phyloP scores from a whole-genome alignment of 2,113 vertebrate genomes.

The Chloebia gouldiae region DNA sequence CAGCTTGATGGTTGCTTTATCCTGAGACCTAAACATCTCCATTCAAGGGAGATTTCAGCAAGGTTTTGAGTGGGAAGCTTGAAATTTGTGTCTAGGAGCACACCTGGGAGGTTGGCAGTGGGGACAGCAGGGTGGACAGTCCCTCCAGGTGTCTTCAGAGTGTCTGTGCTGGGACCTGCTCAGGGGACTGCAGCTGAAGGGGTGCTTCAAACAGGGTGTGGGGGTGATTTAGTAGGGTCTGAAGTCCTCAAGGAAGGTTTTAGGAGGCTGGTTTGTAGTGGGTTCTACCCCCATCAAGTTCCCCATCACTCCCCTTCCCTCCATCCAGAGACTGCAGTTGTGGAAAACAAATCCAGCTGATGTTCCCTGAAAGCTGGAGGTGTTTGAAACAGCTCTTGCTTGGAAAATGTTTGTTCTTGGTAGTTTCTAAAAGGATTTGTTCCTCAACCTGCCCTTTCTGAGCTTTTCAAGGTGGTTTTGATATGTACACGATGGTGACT shows the following conservation, averaged over 20 bases:
- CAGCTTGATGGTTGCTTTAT: not conserved
- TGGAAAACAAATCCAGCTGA: not conserved
- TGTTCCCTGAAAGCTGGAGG: not conserved
- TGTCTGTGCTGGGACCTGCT: not conserved
- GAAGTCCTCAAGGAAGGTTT: not conserved
- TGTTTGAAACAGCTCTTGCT: not conserved
- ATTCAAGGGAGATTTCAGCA: not conserved
- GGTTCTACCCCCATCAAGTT: rapidly evolving
- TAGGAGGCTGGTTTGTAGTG: rapidly evolving
- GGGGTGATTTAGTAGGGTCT: rapidly evolving
- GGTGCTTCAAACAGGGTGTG: not conserved
- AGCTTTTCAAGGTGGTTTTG: constrained; percentile 21
- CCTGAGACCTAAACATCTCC: not conserved
- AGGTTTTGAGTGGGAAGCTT: not conserved
- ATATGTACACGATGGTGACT: not conserved
- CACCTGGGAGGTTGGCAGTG: not conserved
- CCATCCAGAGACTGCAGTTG: rapidly evolving
- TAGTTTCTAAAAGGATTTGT: not conserved
- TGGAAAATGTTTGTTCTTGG: not conserved
- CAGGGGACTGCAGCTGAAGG: rapidly evolving
- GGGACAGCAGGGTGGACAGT: not conserved
- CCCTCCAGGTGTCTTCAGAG: not conserved
- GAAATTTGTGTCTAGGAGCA: not conserved
- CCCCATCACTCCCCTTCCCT: not conserved
- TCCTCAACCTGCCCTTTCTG: not conserved